Percentiles rank a stretch among this genome's conserved stretches.
These are phyloP conservation scores for Campopleginae sp. DNA, from an alignment of 2,888 invertebrate genomes.

Conservation along the genomic window DNA sequence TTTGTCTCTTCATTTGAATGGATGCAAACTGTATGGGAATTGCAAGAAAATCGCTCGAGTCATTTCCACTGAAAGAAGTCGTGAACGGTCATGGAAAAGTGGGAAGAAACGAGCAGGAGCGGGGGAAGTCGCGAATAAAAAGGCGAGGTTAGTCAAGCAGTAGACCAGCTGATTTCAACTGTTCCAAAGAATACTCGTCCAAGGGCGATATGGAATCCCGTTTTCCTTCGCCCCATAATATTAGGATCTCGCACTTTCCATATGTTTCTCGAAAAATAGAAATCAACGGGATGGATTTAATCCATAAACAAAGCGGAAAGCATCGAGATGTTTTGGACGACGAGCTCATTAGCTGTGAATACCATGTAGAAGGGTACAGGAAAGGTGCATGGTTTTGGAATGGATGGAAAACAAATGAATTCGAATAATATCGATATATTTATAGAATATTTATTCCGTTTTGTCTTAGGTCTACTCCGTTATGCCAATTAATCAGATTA, in stretches of 20 bases:
- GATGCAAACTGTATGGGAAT: neutral
- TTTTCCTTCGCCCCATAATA: slow-evolving; percentile 15
- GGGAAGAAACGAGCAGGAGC: neutral
- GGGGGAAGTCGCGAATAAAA: slow-evolving; percentile 16
- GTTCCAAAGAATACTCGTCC: slow-evolving; percentile 28
- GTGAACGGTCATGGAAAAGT: slow-evolving; percentile 5
- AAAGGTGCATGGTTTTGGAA: neutral
- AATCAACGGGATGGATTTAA: neutral
- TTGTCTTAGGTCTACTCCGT: neutral
- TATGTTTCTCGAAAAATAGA: neutral
- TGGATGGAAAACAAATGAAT: neutral
- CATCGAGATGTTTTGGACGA: neutral
- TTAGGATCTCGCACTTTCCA: neutral
- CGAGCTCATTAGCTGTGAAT: neutral
- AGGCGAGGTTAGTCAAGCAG: slow-evolving; percentile 54
- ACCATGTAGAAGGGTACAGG: neutral
- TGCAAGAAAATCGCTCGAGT: neutral
- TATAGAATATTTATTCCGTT: neutral
- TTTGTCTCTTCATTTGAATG: neutral
- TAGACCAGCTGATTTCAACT: slow-evolving; percentile 54
- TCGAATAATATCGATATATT: neutral
- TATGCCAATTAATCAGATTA: neutral
- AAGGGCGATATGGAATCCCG: slow-evolving; percentile 5
- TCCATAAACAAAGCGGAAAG: neutral
- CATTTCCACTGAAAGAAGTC: slow-evolving; percentile 6